Evolutionary conservation across 2,797 vertebrate species (phyloP).

Genomic region (Chanos chanos): DNA sequence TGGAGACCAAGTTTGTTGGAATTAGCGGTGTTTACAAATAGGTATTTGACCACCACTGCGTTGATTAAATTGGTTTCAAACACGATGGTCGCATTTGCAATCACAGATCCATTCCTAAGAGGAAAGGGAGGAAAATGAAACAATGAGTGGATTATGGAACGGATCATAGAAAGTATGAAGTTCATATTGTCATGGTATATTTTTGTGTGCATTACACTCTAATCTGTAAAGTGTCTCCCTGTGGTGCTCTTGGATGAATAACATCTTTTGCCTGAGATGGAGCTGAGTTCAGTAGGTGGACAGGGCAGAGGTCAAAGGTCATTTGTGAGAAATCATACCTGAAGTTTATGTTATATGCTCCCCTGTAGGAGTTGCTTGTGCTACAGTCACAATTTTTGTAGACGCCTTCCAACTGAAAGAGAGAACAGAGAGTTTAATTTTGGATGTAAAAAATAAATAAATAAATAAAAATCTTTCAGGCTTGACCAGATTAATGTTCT

Average conservation of each 20-base stretch:
- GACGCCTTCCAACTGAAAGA: slow-evolving; percentile 41
- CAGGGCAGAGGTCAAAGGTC: neutral
- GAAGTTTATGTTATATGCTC: slow-evolving; percentile 48
- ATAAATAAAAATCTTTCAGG: too few species aligned
- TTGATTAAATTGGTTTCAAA: slow-evolving; percentile 28
- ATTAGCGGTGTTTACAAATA: rapidly evolving
- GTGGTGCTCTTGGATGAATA: too few species aligned
- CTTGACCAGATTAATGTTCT: too few species aligned
- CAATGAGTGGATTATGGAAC: neutral
- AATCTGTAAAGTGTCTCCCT: too few species aligned
- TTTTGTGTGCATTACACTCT: too few species aligned
- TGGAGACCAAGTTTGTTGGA: slow-evolving; percentile 16
- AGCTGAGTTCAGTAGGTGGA: neutral
- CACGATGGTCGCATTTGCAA: slow-evolving; percentile 45
- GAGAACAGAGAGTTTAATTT: neutral
- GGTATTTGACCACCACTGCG: rapidly evolving
- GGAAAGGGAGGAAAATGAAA: slow-evolving; percentile 5
- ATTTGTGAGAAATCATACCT: slow-evolving; percentile 55
- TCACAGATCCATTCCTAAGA: slow-evolving; percentile 53
- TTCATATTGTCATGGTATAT: too few species aligned
- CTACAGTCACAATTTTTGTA: slow-evolving; percentile 39
- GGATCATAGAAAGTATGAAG: too few species aligned
- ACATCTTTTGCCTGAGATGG: too few species aligned
- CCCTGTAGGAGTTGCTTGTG: slow-evolving; percentile 25
- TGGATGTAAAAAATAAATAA: too few species aligned